Evolutionary conservation across 2,888 invertebrate genomes (phyloP), one percentile per base, ranked within the genome.

Genomic region (Copidosoma aretas): DNA sequence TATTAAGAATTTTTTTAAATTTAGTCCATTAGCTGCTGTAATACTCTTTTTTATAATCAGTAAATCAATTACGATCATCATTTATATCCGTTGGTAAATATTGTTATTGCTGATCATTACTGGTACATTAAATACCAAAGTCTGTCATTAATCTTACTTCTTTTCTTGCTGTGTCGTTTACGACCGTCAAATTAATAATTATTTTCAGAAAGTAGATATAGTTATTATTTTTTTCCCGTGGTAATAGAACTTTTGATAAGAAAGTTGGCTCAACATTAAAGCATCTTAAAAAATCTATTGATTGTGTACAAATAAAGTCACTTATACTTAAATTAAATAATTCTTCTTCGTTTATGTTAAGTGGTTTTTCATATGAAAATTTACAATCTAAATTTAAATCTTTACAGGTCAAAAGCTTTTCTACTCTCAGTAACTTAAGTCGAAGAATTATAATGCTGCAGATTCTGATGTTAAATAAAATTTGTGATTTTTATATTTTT

Each of bases 141-240:
- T 32, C 39, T 24, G 58, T 58, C 58, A 58, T 58, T 58, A 58
- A 58, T 10, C 25, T 32, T 15, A 58, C 58, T 32, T 17, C 32
- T 32, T 25, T 58, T 41, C 25, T 32, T 25, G 8, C 58, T 19
- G 32, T 25, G 19, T 58, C 58, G 25, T 25, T 58, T 12, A 58
- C 39, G 21, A 58, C 32, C 32, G 3, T 32, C 3, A 32, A 32
- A 32, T 32, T 32, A 5, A 5, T 32, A 32, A 32, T 32, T 5
- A 32, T 32, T 32, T 32, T 8, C 32, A 32, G 32, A 5, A 32
- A 32, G 32, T 32, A 32, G 8, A 32, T 8, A 32, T 32, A 32
- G 8, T 8, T 32, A 32, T 32, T 32, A 19, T n/a, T 3, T 25
- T 58, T 39, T n/a, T 32, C 10, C 22, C 58, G 8, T 58, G 4